Evolutionary conservation across 2,113 vertebrate genomes (phyloP), one percentile per base, ranked within the genome.

Genomic region (Phyllostomus hastatus): DNA sequence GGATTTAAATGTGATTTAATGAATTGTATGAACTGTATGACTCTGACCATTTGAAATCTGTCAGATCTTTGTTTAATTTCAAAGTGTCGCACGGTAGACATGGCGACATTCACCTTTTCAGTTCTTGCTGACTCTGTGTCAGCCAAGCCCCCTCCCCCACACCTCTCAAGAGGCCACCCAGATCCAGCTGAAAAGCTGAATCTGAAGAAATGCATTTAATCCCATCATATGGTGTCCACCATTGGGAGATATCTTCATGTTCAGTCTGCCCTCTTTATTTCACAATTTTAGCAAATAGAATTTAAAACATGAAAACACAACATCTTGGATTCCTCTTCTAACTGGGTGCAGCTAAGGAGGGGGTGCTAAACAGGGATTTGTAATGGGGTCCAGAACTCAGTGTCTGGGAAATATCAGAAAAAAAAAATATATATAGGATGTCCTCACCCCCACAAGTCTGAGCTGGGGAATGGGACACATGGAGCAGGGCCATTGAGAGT

Each of bases 151-250:
- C 24, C 48, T 96, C 54, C 85, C 28, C 43, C 16, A 9, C 6
- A 1, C 17, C 19, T 15, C 19, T 4, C 0, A 61, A 61, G 82
- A 92, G 66, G 84, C 48, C 76, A 41, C 46, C 35, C 15, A 85
- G 94, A 92, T 52, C 69, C 91, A 90, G 94, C 67, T 90, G 88
- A 92, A 90, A 92, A 93, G 83, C 35, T 7, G 87, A 95, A 87
- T 43, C 97, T 98, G 94, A 88, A 96, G 22, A 35, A 94, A 91
- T 33, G 92, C 8, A 95, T 57, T 33, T 69, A 70, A 50, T 67
- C 20, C 28, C 83, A 52, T 92, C 86, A 95, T 41, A 84, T 75
- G 12, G 0, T 28, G 33, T 16, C 59, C 54, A 7, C 20, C 72
- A 28, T 1, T 10, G 22, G 14, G 73, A 88, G 59, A 72, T 10